Evolutionary conservation across 2,888 invertebrate species (phyloP).

Genomic region (Lacanobia oleracea): DNA sequence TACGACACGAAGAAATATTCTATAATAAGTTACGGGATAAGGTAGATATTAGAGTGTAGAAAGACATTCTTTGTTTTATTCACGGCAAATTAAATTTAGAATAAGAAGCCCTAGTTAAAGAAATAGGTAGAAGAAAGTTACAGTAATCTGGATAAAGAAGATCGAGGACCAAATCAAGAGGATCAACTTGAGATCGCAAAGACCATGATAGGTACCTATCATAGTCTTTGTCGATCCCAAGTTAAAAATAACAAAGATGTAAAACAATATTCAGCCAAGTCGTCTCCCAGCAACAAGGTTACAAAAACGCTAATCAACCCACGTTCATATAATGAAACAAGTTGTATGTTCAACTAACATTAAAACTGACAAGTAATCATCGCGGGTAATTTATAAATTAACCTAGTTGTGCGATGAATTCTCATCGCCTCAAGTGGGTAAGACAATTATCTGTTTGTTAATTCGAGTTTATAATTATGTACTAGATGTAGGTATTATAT

Average conservation of each 20-base stretch:
- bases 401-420: constrained; percentile 77
- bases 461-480: constrained; percentile 47
- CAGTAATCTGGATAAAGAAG: too few species aligned
- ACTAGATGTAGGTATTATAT: not conserved
- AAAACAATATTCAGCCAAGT: not conserved
- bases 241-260: too few species aligned
- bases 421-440: constrained; percentile 52
- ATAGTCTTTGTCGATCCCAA: too few species aligned
- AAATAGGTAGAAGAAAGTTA: too few species aligned
- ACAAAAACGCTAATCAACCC: constrained; percentile 44
- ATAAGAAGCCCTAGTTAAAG: too few species aligned
- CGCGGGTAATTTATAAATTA: constrained; percentile 86
- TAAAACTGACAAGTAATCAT: constrained; percentile 76
- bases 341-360: constrained; percentile 72
- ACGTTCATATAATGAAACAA: constrained; percentile 60
- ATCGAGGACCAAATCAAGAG: not conserved
- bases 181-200: too few species aligned
- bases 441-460: constrained; percentile 59
- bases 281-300: constrained; percentile 20
- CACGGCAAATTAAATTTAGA: too few species aligned
- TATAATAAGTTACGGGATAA: too few species aligned
- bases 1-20: too few species aligned
- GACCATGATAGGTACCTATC: too few species aligned
- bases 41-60: too few species aligned
- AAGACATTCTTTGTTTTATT: not conserved